A percentile compares a stretch with the other conserved stretches of the same genome.
Evolutionary conservation across 2,113 vertebrate genomes (phyloP).

Genomic region (Nematolebias whitei): DNA sequence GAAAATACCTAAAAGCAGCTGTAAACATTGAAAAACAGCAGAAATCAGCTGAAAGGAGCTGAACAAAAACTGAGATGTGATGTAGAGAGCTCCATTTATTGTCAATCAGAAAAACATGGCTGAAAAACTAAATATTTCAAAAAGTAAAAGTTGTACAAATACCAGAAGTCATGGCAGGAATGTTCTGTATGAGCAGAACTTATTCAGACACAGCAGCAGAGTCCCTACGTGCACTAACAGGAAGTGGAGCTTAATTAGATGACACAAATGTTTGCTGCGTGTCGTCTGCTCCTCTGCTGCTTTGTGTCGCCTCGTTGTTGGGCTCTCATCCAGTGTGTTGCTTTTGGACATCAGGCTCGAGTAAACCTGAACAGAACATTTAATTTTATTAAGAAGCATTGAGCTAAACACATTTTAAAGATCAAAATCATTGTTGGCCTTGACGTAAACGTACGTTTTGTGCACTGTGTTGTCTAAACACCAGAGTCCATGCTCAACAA

Average conservation of each 20-base stretch:
- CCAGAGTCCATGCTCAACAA: no score
- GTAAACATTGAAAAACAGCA: no score
- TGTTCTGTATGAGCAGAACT: no score
- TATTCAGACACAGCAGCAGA: neutral
- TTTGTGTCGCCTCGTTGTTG: slow-evolving; percentile 22
- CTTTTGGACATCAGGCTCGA: slow-evolving; percentile 14
- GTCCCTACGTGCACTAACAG: neutral
- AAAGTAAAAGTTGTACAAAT: no score
- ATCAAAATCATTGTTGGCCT: neutral
- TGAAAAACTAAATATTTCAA: no score
- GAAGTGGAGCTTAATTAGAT: slow-evolving; percentile 14
- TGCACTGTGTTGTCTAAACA: neutral
- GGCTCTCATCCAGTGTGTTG: slow-evolving; percentile 27
- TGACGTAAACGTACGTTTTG: neutral
- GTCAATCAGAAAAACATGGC: no score
- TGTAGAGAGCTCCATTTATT: no score
- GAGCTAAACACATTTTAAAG: neutral
- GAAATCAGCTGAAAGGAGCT: no score
- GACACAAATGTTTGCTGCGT: slow-evolving; percentile 21
- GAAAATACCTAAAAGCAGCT: no score
- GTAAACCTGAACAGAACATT: slow-evolving; percentile 1
- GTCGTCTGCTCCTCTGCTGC: slow-evolving; percentile 16
- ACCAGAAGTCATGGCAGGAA: no score
- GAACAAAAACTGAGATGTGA: no score
- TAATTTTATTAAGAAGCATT: neutral